Conservation (phyloP, 2,113 vertebrate genomes). For the Setophaga petechia region DNA sequence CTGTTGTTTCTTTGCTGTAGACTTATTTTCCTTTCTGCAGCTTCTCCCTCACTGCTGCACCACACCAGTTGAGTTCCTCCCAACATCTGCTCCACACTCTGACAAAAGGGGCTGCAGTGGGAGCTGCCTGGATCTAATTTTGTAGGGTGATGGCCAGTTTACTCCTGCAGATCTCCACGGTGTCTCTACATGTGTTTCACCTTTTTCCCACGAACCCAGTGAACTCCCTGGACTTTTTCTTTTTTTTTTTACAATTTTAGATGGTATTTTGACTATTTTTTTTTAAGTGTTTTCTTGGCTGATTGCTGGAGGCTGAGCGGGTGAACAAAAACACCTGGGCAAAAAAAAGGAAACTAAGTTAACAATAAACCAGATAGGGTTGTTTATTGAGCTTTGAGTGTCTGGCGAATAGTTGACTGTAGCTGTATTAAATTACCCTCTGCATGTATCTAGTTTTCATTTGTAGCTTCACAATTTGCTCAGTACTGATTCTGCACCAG, state of each 20-base stretch:
- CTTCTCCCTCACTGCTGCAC: background rate
- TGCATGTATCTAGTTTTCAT: background rate
- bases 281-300: background rate
- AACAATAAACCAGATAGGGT: background rate
- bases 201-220: background rate
- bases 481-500: background rate
- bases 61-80: background rate
- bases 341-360: background rate
- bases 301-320: background rate
- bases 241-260: background rate
- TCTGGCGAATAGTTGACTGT: background rate
- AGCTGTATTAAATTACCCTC: background rate
- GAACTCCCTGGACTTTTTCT: background rate
- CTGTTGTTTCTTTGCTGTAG: background rate
- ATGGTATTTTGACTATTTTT: background rate
- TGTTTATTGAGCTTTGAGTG: slow-evolving; percentile 9
- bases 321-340: background rate
- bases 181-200: background rate
- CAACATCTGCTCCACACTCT: background rate
- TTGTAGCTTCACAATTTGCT: background rate
- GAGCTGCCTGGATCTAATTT: background rate
- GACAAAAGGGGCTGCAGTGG: background rate
- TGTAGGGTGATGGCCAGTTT: background rate
- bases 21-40: background rate
- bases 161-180: background rate